These are phyloP conservation scores for Euura lappo DNA, from an alignment of 1,140 invertebrate genomes.

Conservation along the genomic window DNA sequence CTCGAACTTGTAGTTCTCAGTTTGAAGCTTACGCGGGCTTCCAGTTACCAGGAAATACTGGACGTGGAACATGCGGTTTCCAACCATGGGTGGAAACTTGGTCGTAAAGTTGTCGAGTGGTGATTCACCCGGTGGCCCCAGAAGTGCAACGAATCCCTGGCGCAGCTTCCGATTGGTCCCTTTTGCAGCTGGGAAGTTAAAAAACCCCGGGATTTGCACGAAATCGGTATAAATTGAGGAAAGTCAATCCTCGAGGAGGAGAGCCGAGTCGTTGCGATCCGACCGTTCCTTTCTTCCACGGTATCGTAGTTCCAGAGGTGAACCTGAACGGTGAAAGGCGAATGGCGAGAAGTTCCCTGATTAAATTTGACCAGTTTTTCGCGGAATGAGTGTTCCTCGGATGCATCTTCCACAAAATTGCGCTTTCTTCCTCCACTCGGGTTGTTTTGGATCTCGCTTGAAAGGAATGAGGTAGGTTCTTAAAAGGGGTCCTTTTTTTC, in stretches of 20 bases:
- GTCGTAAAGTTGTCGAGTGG: neutral
- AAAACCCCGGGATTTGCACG: neutral
- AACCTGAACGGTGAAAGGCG: neutral
- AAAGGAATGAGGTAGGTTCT: too few relatives aligned
- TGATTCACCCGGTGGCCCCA: neutral
- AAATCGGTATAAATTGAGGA: neutral
- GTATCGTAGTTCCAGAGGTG: neutral
- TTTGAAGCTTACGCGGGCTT: too few relatives aligned
- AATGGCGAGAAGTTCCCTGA: neutral
- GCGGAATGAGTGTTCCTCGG: neutral
- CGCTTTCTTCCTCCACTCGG: neutral
- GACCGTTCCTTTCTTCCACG: neutral
- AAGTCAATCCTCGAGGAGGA: neutral
- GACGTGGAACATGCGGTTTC: too few relatives aligned
- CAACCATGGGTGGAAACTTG: neutral
- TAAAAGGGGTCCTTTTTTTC: too few relatives aligned
- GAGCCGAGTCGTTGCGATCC: neutral
- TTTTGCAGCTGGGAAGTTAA: neutral
- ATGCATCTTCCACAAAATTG: neutral
- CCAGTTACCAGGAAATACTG: too few relatives aligned
- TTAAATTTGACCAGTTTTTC: neutral
- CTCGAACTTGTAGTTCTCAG: too few relatives aligned
- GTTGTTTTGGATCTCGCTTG: too few relatives aligned
- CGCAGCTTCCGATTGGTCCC: neutral
- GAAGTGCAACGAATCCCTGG: neutral